These are phyloP conservation scores for Spinibarbus caldwelli DNA, from an alignment of 2,797 vertebrate species.

Conservation along the genomic window DNA sequence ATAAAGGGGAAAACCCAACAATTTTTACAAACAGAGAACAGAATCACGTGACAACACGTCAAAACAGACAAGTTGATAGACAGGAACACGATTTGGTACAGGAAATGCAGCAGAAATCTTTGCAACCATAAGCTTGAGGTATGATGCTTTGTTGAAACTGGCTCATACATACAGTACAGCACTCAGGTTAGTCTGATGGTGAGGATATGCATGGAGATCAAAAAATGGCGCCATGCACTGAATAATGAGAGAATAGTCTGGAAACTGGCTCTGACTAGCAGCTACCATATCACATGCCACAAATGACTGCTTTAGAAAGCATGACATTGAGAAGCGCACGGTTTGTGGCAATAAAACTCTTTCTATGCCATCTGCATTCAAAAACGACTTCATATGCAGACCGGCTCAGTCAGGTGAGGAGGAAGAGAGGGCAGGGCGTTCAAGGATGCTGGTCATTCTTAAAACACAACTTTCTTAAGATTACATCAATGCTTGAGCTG, in stretches of 20 bases:
- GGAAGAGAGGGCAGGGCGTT: slow-evolving; percentile 47
- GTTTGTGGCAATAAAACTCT: slow-evolving; percentile 86
- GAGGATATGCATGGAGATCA: slow-evolving; percentile 63
- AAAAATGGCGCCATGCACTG: slow-evolving; percentile 59
- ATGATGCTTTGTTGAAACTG: slow-evolving; percentile 67
- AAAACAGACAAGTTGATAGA: slow-evolving; percentile 75
- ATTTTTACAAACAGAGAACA: slow-evolving; percentile 91
- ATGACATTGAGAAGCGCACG: slow-evolving; percentile 71
- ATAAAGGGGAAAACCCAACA: slow-evolving; percentile 70
- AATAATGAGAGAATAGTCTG: slow-evolving; percentile 35
- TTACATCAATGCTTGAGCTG: slow-evolving; percentile 35
- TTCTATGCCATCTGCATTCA: slow-evolving; percentile 86
- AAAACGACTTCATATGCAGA: slow-evolving; percentile 60
- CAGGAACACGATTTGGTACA: slow-evolving; percentile 68
- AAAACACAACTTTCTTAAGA: slow-evolving; percentile 81
- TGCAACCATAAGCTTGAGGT: slow-evolving; percentile 65
- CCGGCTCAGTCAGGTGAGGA: slow-evolving; percentile 32
- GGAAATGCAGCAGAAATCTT: slow-evolving; percentile 68
- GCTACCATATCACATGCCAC: slow-evolving; percentile 78
- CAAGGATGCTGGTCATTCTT: slow-evolving; percentile 58
- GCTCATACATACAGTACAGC: slow-evolving; percentile 70
- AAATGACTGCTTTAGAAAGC: slow-evolving; percentile 67
- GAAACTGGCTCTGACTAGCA: slow-evolving; percentile 63
- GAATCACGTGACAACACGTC: slow-evolving; percentile 85
- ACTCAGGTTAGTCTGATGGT: slow-evolving; percentile 76